Evolutionary conservation across 1,140 invertebrate species (phyloP).

Genomic region (Hyphantria cunea): DNA sequence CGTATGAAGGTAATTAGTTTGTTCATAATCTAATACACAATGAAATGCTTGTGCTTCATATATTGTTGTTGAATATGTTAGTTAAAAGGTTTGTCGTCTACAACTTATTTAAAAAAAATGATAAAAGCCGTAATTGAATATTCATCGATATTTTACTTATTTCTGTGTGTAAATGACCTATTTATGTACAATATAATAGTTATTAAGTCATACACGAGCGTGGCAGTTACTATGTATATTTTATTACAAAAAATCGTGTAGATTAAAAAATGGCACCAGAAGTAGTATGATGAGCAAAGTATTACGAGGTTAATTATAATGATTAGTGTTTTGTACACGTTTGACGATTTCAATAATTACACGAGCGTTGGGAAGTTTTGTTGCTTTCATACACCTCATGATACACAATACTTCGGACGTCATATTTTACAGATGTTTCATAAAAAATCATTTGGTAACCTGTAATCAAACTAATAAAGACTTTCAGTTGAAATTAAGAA

Average conservation of each 20-base stretch:
- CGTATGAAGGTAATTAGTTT: background rate
- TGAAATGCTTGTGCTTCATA: background rate
- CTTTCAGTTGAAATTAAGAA: background rate
- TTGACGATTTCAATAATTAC: too few species aligned
- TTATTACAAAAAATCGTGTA: slow-evolving; percentile 18
- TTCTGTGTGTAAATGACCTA: slow-evolving; percentile 5
- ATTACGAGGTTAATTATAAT: background rate
- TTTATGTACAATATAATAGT: slow-evolving; percentile 21
- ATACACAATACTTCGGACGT: too few species aligned
- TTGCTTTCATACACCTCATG: too few species aligned
- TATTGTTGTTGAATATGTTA: background rate
- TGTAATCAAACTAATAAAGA: too few species aligned
- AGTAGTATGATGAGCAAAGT: slow-evolving; percentile 7
- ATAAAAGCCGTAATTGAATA: slow-evolving; percentile 6
- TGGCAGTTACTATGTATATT: slow-evolving; percentile 9
- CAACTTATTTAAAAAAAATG: background rate
- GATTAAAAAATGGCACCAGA: slow-evolving; percentile 23
- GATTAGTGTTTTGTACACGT: background rate
- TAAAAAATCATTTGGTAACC: too few species aligned
- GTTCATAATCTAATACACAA: background rate
- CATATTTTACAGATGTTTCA: too few species aligned
- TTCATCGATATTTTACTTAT: slow-evolving; percentile 20
- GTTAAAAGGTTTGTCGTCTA: too few species aligned
- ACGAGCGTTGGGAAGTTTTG: too few species aligned
- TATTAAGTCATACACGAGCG: slow-evolving; percentile 10